Base-by-base conservation (phyloP, 2,888 invertebrate genomes). In the Clusia tigrina region DNA sequence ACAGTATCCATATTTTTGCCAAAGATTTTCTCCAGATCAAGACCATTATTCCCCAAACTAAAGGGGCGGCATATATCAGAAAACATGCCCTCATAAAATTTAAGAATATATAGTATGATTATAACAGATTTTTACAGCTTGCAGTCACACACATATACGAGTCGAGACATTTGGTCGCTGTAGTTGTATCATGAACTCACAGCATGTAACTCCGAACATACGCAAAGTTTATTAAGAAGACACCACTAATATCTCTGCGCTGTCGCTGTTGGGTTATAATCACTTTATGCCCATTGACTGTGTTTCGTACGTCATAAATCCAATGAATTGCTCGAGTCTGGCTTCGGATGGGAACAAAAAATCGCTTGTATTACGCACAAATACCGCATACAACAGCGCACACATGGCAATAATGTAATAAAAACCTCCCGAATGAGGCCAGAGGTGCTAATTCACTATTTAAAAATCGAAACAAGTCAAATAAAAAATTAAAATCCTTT, bases 361-460 rank as follows among this genome's bases (percentile, higher is more conserved):
- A 69, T 71, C 68, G 51, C 51, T 58, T 58, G 51, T 58, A 54
- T 24, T 54, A 59, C 32, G n/a, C 48, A 25, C 20, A 20, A 48
- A 18, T 48, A 48, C 48, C 48, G 20, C 42, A 48, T 18, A 15
- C 63, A 52, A 48, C 48, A 18, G 20, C 42, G 22, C 5, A 15
- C 63, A 52, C 60, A 23, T 42, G 46, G 32, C 58, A 32, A 26
- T 59, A 66, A 54, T 62, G 70, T 63, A 65, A 71, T 70, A 71
- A 71, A 71, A 68, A 59, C 64, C 69, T 70, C 71, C 63, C 66
- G 64, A 66, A 66, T 64, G 59, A 67, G 67, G 65, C 60, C 54
- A 52, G 65, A 77, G 77, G 76, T 72, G 73, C 71, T 77, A 74
- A 77, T 72, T 76, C 78, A 77, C 76, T 71, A 77, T 78, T 78